Base-by-base conservation (phyloP, 2,888 invertebrate genomes). In the Criorhina ranunculi region DNA sequence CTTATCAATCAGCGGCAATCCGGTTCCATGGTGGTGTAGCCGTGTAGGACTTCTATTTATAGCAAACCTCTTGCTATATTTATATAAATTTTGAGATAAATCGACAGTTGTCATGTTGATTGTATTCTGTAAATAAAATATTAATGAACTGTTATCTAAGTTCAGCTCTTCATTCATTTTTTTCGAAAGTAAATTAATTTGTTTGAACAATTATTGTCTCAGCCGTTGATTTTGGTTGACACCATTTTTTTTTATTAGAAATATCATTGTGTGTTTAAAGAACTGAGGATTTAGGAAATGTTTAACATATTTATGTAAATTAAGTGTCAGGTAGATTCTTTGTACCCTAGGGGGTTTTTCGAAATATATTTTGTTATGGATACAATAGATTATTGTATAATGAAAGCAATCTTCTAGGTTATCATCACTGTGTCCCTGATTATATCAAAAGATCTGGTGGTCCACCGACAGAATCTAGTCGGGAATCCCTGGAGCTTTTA, bases 51-150 rank as follows among this genome's bases (percentile, higher is more conserved):
- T 11, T 35, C 44, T 59, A 70, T 70, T 46, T 57, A 49, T 40
- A 70, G 15, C 57, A 59, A 49, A 37, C 70, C 70, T 49, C 59
- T 49, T 19, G 59, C 70, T 70, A 70, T 70, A 70, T 70, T 70
- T 59, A 49, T 31, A 59, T 11, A 49, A 9, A 37, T 59, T 46
- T 57, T 40, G 35, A 29, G 69, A 69, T 70, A 59, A 70, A 46
- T 70, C n/a, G 59, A 49, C 37, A 57, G 29, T 49, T 15, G 12
- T 31, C 24, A 57, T 15, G 44, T 55, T 57, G 19, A 55, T 46
- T 49, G 37, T 49, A 29, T 37, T 51, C 35, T 49, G 9, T 70
- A 51, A 60, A 72, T 72, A 60, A 51, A 24, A 31, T 53, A 42
- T 19, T 60, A 51, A 60, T 72, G 49, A 60, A 60, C 51, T 60